Conservation (phyloP, 1,140 invertebrate species). For the Laodelphax striatellus region DNA sequence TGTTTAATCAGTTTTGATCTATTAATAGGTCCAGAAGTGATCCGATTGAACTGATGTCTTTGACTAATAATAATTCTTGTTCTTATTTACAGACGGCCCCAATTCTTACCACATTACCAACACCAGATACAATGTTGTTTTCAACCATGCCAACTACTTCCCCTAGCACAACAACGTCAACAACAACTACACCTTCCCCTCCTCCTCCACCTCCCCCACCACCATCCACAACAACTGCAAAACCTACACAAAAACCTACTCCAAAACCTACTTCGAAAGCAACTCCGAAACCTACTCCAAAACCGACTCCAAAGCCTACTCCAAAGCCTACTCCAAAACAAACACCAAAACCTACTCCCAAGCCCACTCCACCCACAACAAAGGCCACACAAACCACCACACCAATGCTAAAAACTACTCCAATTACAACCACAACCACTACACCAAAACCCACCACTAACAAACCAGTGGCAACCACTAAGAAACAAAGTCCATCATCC, state of each 20-base stretch:
- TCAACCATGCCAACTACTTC: slow-evolving; percentile 2
- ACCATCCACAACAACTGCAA: slow-evolving; percentile 1
- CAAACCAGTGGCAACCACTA: slow-evolving; percentile 8
- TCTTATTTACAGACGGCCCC: too few relatives aligned
- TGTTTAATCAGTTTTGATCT: too few relatives aligned
- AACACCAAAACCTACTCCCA: slow-evolving; percentile 4
- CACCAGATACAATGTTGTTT: slow-evolving; percentile 1
- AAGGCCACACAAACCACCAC: slow-evolving; percentile 2
- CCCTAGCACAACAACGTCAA: neutral
- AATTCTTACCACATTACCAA: neutral
- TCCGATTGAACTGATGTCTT: too few relatives aligned
- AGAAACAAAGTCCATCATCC: slow-evolving; percentile 5
- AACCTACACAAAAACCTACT: neutral
- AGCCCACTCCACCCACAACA: slow-evolving; percentile 4
- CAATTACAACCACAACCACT: slow-evolving; percentile 8
- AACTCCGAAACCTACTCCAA: slow-evolving; percentile 9
- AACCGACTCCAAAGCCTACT: neutral
- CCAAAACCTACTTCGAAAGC: slow-evolving; percentile 11
- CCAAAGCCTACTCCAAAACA: slow-evolving; percentile 1
- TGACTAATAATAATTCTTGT: too few relatives aligned
- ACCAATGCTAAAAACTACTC: neutral
- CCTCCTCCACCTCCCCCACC: slow-evolving; percentile 2
- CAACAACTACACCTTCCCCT: neutral
- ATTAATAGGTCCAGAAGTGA: too few relatives aligned
- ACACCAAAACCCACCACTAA: slow-evolving; percentile 10